Percentiles rank a stretch among this genome's conserved stretches.
Evolutionary conservation across 2,113 vertebrate genomes (phyloP).

Genomic region (Sardina pilchardus): DNA sequence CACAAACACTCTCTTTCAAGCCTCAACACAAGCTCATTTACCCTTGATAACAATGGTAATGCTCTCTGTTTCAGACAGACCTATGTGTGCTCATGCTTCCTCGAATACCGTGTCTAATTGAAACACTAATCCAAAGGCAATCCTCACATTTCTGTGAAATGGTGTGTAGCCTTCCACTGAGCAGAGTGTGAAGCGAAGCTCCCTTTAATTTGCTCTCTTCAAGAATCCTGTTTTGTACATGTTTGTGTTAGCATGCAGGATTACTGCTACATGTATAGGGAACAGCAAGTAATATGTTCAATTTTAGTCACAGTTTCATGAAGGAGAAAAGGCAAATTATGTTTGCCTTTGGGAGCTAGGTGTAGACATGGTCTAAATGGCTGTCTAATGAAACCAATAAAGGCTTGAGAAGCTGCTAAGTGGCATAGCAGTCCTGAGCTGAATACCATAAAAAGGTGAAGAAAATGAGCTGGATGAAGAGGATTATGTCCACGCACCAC

Average conservation of each 20-base stretch:
- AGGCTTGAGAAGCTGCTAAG: slow-evolving; percentile 42
- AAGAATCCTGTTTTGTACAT: background rate
- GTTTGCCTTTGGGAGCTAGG: background rate
- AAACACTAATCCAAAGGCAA: slow-evolving; percentile 33
- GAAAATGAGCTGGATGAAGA: slow-evolving; percentile 64
- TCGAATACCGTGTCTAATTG: slow-evolving; percentile 28
- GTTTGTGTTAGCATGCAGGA: background rate
- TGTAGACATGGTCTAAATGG: background rate
- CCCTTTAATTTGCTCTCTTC: background rate
- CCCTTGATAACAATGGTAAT: background rate
- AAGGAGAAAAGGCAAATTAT: background rate
- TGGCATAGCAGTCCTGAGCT: slow-evolving; percentile 44
- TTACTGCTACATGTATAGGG: background rate
- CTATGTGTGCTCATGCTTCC: slow-evolving; percentile 32
- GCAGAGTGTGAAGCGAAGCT: background rate
- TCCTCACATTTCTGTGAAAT: slow-evolving; percentile 1
- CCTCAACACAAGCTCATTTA: background rate
- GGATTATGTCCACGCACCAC: slow-evolving; percentile 58
- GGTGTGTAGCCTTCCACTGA: slow-evolving; percentile 4
- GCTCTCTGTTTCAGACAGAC: slow-evolving; percentile 4
- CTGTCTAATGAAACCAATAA: slow-evolving; percentile 39
- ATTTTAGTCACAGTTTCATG: background rate
- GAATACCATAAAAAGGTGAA: slow-evolving; percentile 64
- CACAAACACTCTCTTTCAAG: slow-evolving; percentile 4
- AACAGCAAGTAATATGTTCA: background rate